These are phyloP conservation scores for Physella acuta DNA, from an alignment of 1,140 invertebrate genomes.

Conservation along the genomic window DNA sequence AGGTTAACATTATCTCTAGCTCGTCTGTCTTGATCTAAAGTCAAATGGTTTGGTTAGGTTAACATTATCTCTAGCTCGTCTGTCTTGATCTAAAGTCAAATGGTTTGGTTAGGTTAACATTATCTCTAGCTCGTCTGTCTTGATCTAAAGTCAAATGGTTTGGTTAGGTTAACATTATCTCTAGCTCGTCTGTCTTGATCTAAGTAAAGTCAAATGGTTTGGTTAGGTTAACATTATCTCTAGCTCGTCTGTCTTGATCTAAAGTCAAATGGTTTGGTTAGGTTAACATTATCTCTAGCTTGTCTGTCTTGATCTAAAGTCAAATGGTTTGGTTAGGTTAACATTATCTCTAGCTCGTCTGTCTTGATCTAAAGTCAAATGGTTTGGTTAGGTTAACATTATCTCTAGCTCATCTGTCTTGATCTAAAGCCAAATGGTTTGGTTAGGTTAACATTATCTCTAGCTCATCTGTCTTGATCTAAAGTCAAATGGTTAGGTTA, in stretches of 20 bases:
- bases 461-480: slow-evolving; percentile 36
- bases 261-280: too few relatives aligned
- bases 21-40: slow-evolving; percentile 36
- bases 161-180: slow-evolving; percentile 38
- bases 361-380: slow-evolving; percentile 35
- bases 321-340: too few relatives aligned
- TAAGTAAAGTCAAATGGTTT: slow-evolving; percentile 26
- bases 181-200: slow-evolving; percentile 35
- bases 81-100: slow-evolving; percentile 34
- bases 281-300: slow-evolving; percentile 36
- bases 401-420: slow-evolving; percentile 37
- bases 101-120: too few relatives aligned
- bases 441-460: slow-evolving; percentile 39
- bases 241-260: slow-evolving; percentile 36
- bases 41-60: too few relatives aligned
- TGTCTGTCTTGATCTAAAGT: slow-evolving; percentile 37
- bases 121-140: slow-evolving; percentile 35
- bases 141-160: slow-evolving; percentile 32
- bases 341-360: slow-evolving; percentile 33
- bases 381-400: slow-evolving; percentile 34
- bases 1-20: slow-evolving; percentile 37
- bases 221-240: slow-evolving; percentile 39
- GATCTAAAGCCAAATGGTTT: slow-evolving; percentile 29
- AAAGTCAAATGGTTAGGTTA: slow-evolving; percentile 29
- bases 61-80: slow-evolving; percentile 35